Evolutionary conservation across 64 coral and sea anemone genomes (phyloP), one percentile per base, ranked within the genome.

Genomic region (Stylophora pistillata): DNA sequence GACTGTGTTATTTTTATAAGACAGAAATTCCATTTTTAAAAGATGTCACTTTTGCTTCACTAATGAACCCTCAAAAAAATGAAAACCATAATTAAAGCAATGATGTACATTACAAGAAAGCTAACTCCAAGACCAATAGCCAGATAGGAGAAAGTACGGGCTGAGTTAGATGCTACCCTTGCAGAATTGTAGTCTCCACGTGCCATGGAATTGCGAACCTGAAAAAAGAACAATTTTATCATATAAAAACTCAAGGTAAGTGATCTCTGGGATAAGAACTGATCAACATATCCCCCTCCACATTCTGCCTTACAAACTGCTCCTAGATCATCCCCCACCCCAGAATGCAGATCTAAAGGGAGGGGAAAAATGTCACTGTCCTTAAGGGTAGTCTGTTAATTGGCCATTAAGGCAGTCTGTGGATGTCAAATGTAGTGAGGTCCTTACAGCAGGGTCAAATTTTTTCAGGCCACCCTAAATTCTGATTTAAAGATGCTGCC

Each of bases 131-230:
- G 17, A 26, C 86, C 86, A 92, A 92, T 92, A 17, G 90, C 78
- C 17, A 88, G 15, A 20, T 86, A 78, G 1, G 94, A 69, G 55
- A 89, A 78, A 0, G 60, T 95, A 15, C 90, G 89, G 23, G 90
- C 90, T 26, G 86, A 89, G 25, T 75, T 32, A 12, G 94, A 95
- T 30, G 94, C 94, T 34, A 65, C 65, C 53, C 70, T 78, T 31
- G 94, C 94, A 85, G 94, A 57, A 16, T 65, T 66, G 74, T 65
- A 72, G 55, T 95, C 94, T 57, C 90, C 86, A 66, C 86, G 68
- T 29, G 94, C 78, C 13, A 57, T 70, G 1, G 89, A 74, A 56
- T 41, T 92, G 9, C 72, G 77, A 27, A 95, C 94, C 94, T 95
- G 47, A 54, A 37, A 89, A 69, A 65, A 54, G 15, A 15, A 18